phyloP scores from a whole-genome alignment of 2,113 vertebrate species.

The Clarias batrachus region DNA sequence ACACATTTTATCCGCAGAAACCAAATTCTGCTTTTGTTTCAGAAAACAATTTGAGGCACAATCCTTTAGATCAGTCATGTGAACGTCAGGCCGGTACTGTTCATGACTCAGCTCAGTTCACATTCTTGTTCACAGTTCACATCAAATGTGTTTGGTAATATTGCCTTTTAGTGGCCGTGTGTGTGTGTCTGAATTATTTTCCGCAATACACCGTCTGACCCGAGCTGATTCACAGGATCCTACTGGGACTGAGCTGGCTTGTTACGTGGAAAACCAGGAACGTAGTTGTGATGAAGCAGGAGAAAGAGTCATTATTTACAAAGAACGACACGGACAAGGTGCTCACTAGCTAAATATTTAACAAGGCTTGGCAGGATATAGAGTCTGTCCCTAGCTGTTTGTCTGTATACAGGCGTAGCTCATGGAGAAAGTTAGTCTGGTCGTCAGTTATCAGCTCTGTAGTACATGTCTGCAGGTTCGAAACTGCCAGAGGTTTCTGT shows the following conservation, averaged over 20 bases:
- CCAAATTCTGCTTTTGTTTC: background rate
- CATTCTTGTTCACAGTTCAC: background rate
- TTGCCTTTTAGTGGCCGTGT: background rate
- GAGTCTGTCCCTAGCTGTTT: constrained; percentile 15
- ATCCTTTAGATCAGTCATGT: background rate
- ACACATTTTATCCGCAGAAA: background rate
- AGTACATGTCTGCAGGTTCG: background rate
- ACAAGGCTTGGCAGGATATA: constrained; percentile 42
- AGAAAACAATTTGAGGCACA: background rate
- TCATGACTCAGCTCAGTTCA: background rate
- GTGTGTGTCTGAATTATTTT: background rate
- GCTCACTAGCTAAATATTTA: constrained; percentile 48
- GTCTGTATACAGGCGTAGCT: constrained; percentile 33
- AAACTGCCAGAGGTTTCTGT: background rate
- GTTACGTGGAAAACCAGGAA: background rate
- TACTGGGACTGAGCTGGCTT: background rate
- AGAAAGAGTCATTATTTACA: constrained; percentile 35
- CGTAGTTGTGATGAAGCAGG: background rate
- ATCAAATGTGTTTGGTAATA: background rate
- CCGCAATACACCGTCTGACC: background rate
- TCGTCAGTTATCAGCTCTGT: background rate
- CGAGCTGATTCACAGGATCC: background rate
- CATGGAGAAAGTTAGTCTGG: background rate
- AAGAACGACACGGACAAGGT: constrained; percentile 40
- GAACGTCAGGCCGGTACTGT: background rate